phyloP scores from a whole-genome alignment of 2,113 vertebrate species.

The Plestiodon gilberti region DNA sequence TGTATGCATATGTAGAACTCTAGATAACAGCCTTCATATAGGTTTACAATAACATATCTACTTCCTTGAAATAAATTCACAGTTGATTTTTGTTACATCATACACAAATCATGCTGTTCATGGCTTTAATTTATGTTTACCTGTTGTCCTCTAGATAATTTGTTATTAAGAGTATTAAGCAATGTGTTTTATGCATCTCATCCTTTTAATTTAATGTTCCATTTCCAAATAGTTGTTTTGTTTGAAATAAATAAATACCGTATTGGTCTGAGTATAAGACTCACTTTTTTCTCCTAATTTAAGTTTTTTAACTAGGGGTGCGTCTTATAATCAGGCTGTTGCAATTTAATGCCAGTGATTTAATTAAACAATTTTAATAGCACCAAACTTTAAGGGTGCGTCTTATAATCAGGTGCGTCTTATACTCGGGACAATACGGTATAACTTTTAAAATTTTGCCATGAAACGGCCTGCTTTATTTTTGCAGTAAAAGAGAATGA shows the following conservation, averaged over 20 bases:
- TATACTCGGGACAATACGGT: too few species aligned
- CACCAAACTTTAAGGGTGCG: too few species aligned
- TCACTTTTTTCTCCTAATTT: too few species aligned
- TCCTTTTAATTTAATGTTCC: not conserved
- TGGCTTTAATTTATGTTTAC: too few species aligned
- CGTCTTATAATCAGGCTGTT: too few species aligned
- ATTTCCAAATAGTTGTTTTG: not conserved
- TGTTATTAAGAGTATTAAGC: too few species aligned
- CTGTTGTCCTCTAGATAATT: not conserved
- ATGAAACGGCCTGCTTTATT: not conserved
- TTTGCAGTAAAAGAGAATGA: not conserved
- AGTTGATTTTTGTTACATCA: not conserved
- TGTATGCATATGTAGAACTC: not conserved
- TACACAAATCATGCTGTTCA: too few species aligned
- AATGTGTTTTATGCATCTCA: not conserved
- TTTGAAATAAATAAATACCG: not conserved
- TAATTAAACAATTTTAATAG: too few species aligned
- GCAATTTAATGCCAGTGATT: too few species aligned
- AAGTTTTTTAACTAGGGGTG: too few species aligned
- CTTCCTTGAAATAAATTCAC: not conserved
- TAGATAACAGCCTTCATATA: not conserved
- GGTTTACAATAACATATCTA: not conserved
- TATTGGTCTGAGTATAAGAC: too few species aligned
- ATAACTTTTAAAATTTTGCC: not conserved
- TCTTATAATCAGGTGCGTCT: too few species aligned